Conservation (phyloP, 2,888 invertebrate genomes). For the Caenorhabditis sinica region DNA sequence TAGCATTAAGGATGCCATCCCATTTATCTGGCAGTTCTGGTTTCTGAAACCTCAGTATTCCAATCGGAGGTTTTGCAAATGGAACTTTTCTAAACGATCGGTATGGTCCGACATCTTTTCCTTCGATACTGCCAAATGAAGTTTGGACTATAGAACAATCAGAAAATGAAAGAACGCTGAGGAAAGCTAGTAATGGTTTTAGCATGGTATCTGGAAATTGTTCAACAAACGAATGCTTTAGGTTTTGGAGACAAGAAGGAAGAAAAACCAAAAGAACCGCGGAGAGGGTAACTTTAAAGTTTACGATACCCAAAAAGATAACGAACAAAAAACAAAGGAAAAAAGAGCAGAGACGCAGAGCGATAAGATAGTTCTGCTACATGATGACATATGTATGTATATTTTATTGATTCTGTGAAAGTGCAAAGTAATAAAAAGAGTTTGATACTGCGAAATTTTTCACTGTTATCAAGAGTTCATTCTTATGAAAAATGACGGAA, state of each 20-base stretch:
- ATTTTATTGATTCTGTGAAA: slow-evolving; percentile 10
- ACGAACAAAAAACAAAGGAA: slow-evolving; percentile 8
- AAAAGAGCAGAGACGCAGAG: slow-evolving; percentile 6
- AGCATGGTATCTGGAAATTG: slow-evolving; percentile 10
- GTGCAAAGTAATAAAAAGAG: neutral
- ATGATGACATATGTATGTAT: slow-evolving; percentile 1
- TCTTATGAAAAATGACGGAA: neutral
- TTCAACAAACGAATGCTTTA: neutral
- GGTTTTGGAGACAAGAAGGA: neutral
- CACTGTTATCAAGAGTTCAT: neutral
- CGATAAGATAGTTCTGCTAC: slow-evolving; percentile 33
- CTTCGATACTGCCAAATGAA: slow-evolving; percentile 32
- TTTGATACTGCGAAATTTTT: no score
- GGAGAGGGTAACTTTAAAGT: neutral
- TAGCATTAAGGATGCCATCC: slow-evolving; percentile 70
- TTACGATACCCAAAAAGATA: neutral
- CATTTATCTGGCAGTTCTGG: slow-evolving; percentile 69
- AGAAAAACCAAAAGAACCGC: neutral
- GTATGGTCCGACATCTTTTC: slow-evolving; percentile 21
- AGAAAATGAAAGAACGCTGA: neutral
- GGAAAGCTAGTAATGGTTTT: neutral
- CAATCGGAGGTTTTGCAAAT: slow-evolving; percentile 76
- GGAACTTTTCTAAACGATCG: slow-evolving; percentile 69
- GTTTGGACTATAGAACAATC: slow-evolving; percentile 25
- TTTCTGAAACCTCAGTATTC: slow-evolving; percentile 73